Conservation (phyloP, 2,888 invertebrate genomes). For the Lycia hirtaria region DNA sequence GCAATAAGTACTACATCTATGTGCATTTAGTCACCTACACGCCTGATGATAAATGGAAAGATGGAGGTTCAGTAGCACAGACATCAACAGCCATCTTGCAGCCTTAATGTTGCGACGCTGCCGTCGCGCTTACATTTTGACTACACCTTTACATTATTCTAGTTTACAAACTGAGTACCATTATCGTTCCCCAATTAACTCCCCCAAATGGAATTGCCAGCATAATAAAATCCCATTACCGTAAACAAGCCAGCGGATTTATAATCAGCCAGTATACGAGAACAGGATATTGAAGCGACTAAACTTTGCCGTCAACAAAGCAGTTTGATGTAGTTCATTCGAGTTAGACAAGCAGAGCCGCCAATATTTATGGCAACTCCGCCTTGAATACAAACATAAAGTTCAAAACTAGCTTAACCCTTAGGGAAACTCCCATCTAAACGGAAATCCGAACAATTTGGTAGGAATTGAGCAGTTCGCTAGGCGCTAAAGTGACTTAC, state of each 20-base stretch:
- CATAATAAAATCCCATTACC: constrained; percentile 43
- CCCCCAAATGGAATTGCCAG: constrained; percentile 30
- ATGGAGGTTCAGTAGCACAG: too few species aligned
- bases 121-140: background rate
- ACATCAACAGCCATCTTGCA: background rate
- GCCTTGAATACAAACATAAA: constrained; percentile 72
- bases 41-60: too few species aligned
- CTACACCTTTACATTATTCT: background rate
- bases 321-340: constrained; percentile 73
- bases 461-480: constrained; percentile 64
- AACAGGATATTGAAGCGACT: constrained; percentile 68
- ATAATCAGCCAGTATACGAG: constrained; percentile 60
- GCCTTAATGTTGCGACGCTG: background rate
- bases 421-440: constrained; percentile 65
- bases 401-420: constrained; percentile 75
- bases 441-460: constrained; percentile 72
- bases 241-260: constrained; percentile 57
- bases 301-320: constrained; percentile 73
- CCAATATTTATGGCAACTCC: constrained; percentile 77
- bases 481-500: constrained; percentile 47
- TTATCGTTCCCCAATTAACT: constrained; percentile 12
- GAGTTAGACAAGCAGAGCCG: constrained; percentile 68
- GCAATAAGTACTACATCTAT: too few species aligned
- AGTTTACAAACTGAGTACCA: background rate
- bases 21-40: too few species aligned